Evolutionary conservation across 2,113 vertebrate genomes (phyloP), one percentile per base, ranked within the genome.

Genomic region (Thalassarche chlororhynchos): DNA sequence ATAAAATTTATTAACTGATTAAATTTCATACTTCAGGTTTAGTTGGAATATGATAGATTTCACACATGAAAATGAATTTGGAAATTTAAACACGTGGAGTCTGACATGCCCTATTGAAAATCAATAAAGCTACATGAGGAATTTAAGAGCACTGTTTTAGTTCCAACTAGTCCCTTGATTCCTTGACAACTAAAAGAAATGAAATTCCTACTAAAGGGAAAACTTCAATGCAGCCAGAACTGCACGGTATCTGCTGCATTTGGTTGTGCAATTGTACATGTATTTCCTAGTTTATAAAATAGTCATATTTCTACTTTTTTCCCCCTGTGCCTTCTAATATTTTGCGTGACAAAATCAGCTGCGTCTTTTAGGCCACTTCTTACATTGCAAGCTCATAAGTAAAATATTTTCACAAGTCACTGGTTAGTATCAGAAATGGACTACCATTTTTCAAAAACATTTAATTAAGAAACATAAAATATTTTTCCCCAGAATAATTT

Each of bases 171-270:
- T 62, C 21, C 15, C 34, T 89, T 51, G 18, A 68, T 54, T 91
- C 58, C 42, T 86, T 80, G 17, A 77, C 28, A 74, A 49, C 3
- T 57, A 61, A 19, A 92, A 81, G 11, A 82, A 94, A 94, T 65
- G 0, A 44, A 74, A 86, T 54, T 81, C 21, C 25, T 69, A 47
- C 8, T 65, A 65, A 66, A 52, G 42, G 32, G 23, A 82, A 84
- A 70, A 51, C 10, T 77, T 69, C 40, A 20, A 1, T n/a, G 25
- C 26, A 84, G 18, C 18, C 62, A 80, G 58, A 74, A 84, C 47
- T 0, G 0, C 4, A 20, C 5, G 55, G 16, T 25, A 51, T 52
- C 28, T 65, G 49, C 36, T 65, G 24, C 42, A 61, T 60, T 61
- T 70, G 19, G 6, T 76, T 79, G 42, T 57, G 21, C 29, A 69